These are phyloP conservation scores for Uromys caudimaculatus DNA, from an alignment of 2,797 vertebrate genomes.

Conservation along the genomic window DNA sequence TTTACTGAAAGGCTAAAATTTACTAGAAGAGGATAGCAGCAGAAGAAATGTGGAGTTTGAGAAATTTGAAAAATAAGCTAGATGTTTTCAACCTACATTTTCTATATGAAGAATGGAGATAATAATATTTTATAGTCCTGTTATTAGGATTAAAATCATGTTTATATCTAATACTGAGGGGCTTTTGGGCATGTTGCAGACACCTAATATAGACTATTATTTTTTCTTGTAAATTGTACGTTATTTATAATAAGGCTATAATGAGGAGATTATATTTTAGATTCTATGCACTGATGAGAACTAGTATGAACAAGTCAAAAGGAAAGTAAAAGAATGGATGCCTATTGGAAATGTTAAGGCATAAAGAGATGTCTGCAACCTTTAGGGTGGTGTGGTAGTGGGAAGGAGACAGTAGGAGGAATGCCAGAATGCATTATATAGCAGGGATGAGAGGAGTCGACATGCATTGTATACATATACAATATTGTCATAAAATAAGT, in stretches of 20 bases:
- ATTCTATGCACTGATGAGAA: slow-evolving; percentile 16
- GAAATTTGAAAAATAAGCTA: slow-evolving; percentile 26
- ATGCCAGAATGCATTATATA: neutral
- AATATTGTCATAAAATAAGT: neutral
- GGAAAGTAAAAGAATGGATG: slow-evolving; percentile 35
- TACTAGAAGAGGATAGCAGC: neutral
- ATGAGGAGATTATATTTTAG: slow-evolving; percentile 8
- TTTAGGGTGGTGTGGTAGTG: neutral
- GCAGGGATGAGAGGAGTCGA: too few species aligned
- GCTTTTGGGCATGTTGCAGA: neutral
- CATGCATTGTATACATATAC: too few species aligned
- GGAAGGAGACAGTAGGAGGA: neutral
- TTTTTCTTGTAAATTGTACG: slow-evolving; percentile 5
- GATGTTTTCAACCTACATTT: neutral
- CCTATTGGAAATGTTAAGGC: slow-evolving; percentile 24
- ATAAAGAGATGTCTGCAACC: neutral
- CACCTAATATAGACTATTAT: neutral
- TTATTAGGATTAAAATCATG: neutral
- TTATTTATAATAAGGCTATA: slow-evolving; percentile 49
- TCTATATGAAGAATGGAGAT: neutral
- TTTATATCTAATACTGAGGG: neutral
- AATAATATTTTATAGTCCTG: neutral
- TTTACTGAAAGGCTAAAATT: neutral
- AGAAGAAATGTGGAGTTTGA: neutral
- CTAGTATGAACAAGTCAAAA: slow-evolving; percentile 5